phyloP scores from a whole-genome alignment of 2,797 vertebrate genomes.

The Galago senegalensis region DNA sequence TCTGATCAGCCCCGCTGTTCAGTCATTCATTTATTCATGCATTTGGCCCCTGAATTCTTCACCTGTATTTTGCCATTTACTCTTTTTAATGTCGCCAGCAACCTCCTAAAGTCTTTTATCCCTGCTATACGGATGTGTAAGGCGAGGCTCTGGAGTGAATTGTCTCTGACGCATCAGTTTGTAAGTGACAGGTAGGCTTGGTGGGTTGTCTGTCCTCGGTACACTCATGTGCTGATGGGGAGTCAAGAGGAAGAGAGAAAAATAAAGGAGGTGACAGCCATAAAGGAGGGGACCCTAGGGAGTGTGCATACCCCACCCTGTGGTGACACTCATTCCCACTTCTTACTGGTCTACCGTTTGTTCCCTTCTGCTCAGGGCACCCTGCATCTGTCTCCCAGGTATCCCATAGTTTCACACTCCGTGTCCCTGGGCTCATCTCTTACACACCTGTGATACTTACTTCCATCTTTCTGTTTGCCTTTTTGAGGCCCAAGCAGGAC shows the following conservation, averaged over 20 bases:
- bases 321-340: neutral
- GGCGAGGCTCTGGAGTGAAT: neutral
- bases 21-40: neutral
- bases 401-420: neutral
- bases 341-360: neutral
- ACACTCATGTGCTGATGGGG: too few relatives aligned
- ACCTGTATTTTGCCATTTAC: neutral
- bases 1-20: rapidly evolving
- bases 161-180: neutral
- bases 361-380: neutral
- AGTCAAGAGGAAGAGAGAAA: neutral
- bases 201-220: neutral
- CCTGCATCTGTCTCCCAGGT: neutral
- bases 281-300: neutral
- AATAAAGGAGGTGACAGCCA: neutral
- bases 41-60: neutral
- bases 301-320: too few relatives aligned
- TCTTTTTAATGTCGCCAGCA: neutral
- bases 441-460: rapidly evolving
- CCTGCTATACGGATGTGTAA: neutral
- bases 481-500: neutral
- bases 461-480: neutral
- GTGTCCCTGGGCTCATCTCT: neutral
- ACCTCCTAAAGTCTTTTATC: neutral
- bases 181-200: rapidly evolving